Evolutionary conservation across 2,797 vertebrate genomes (phyloP).

Genomic region (Hephaestus fuliginosus): DNA sequence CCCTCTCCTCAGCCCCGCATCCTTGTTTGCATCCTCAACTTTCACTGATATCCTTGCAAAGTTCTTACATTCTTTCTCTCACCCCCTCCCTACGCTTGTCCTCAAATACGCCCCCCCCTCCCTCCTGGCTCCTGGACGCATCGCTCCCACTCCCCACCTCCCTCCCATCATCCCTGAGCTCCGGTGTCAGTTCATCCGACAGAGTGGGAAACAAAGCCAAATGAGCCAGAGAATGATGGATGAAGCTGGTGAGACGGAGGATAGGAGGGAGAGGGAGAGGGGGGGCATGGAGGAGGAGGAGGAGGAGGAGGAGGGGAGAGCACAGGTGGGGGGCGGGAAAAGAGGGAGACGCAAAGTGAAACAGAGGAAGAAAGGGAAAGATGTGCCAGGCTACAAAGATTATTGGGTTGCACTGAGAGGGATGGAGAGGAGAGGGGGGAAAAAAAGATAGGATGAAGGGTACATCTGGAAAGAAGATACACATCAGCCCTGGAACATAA

Average conservation of each 20-base stretch:
- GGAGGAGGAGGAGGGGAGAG: slow-evolving; percentile 25
- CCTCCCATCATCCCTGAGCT: slow-evolving; percentile 62
- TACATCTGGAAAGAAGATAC: slow-evolving; percentile 49
- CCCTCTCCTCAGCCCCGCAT: not conserved
- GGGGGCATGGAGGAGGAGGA: too few species aligned
- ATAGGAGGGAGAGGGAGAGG: slow-evolving; percentile 25
- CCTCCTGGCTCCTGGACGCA: not conserved
- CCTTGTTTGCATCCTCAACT: slow-evolving; percentile 14
- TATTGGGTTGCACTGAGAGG: slow-evolving; percentile 28
- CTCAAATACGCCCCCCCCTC: slow-evolving; percentile 11
- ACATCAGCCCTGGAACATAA: slow-evolving; percentile 54
- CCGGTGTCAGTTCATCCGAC: slow-evolving; percentile 84
- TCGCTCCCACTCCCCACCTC: slow-evolving; percentile 33
- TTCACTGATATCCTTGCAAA: slow-evolving; percentile 15
- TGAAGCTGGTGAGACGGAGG: slow-evolving; percentile 78
- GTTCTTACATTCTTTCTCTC: not conserved
- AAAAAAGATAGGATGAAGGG: slow-evolving; percentile 41
- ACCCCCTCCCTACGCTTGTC: slow-evolving; percentile 8
- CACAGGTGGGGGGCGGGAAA: slow-evolving; percentile 61
- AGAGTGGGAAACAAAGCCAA: slow-evolving; percentile 86
- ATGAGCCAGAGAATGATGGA: slow-evolving; percentile 87
- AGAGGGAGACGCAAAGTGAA: slow-evolving; percentile 9
- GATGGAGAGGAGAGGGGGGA: not conserved
- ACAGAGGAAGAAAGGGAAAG: slow-evolving; percentile 29
- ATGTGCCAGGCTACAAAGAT: slow-evolving; percentile 18